Base-by-base conservation (phyloP, 2,797 vertebrate species). In the Phoeniculus purpureus region DNA sequence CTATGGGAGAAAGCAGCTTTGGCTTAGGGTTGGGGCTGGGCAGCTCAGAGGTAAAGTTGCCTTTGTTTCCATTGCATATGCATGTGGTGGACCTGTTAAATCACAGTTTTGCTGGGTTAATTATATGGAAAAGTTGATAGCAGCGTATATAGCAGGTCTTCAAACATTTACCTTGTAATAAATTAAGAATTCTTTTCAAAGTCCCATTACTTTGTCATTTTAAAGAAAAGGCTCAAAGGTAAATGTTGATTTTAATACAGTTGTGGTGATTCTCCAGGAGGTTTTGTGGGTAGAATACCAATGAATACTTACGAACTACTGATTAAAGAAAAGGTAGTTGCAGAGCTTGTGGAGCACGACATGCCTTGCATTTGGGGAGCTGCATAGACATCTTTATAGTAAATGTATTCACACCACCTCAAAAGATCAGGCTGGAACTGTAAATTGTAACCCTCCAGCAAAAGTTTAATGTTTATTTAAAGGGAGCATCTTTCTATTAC, bases 331-430 rank as follows among this genome's bases (percentile, higher is more conserved):
- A 85, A 73, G 80, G 94, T 85, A 96, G 65, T 79, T 73, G 60
- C 85, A 83, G 79, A 93, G 88, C 93, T 95, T 93, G 87, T 67
- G 61, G 81, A 85, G 68, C 94, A 96, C 95, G 94, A 92, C 79
- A 61, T 23, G 83, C 92, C 82, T 95, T 89, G 85, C 27, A 14
- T 87, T 95, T 94, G 95, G 85, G 93, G 96, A 92, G 81, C 73
- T 76, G 73, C 87, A 72, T 48, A 95, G 96, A 97, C 93, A 95
- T 97, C 95, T 96, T 27, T 94, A 94, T 93, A 91, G 89, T 92
- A 92, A 95, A 93, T 91, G 74, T 81, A 96, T 95, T 96, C 96
- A 92, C 79, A 90, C 81, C 59, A 94, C 85, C 90, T 95, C 88
- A 91, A 93, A 95, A 96, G 93, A 96, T 94, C 50, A 22, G 60